These are phyloP conservation scores for Nomada lathburiana DNA, from an alignment of 2,888 invertebrate species.

Conservation along the genomic window DNA sequence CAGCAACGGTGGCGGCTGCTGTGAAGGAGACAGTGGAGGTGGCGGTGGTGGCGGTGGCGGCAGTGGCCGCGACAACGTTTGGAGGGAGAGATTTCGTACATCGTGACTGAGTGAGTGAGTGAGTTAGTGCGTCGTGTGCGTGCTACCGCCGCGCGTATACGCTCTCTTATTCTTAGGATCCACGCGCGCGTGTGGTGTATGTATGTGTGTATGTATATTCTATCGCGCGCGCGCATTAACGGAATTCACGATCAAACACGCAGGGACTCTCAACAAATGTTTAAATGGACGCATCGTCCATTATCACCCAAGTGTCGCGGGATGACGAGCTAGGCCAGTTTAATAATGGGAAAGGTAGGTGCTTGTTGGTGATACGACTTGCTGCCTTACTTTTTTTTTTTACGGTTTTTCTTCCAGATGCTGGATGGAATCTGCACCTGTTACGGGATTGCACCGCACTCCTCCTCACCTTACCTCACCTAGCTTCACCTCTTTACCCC, in stretches of 20 bases:
- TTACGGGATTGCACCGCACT: constrained; percentile 73
- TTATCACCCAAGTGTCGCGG: constrained; percentile 99
- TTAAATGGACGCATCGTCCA: constrained; percentile 99
- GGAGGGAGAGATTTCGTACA: constrained; percentile 58
- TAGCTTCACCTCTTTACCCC: constrained; percentile 55
- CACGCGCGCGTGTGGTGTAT: constrained; percentile 49
- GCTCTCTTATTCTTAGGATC: constrained; percentile 49
- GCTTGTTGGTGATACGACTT: constrained; percentile 27
- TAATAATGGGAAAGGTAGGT: constrained; percentile 96
- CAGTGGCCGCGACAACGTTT: constrained; percentile 48
- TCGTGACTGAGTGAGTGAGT: constrained; percentile 61
- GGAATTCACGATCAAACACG: constrained; percentile 80
- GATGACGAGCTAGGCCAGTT: constrained; percentile 95
- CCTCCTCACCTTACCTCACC: constrained; percentile 71
- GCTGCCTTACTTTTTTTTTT: constrained; percentile 44
- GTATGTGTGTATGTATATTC: constrained; percentile 41
- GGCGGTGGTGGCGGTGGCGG: constrained; percentile 47
- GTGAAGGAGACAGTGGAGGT: not conserved
- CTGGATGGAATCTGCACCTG: constrained; percentile 78
- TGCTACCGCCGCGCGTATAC: constrained; percentile 55
- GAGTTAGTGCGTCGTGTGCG: constrained; percentile 38
- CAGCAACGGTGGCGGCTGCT: constrained; percentile 34
- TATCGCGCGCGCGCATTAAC: constrained; percentile 78
- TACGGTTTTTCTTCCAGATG: constrained; percentile 68
- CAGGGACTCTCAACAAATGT: constrained; percentile 86